Evolutionary conservation across 2,113 vertebrate species (phyloP), one percentile per base, ranked within the genome.

Genomic region (Myotis lucifugus): DNA sequence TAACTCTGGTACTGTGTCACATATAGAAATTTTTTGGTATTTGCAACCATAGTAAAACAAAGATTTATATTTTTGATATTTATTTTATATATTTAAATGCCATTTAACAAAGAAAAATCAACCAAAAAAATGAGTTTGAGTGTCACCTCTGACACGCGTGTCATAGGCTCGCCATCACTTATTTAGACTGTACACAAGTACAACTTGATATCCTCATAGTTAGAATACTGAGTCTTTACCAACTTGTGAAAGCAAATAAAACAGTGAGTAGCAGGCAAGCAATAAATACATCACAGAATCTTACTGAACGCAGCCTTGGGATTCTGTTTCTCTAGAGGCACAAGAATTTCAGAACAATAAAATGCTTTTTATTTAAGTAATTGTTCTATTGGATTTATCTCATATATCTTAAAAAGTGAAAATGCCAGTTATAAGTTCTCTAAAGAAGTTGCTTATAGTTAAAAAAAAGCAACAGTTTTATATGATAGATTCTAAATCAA

Each of bases 391-490:
- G 18, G 32, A 85, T 64, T 85, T 93, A 34, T 82, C 23, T 61
- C 37, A 95, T 78, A 86, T 84, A 84, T 93, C 84, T 88, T 40
- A 72, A 85, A 85, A 88, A 91, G 78, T 88, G 72, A 88, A 93
- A 95, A 85, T 91, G 13, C 7, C 59, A 66, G 10, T 78, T 91
- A 56, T 93, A 82, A 81, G 67, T 91, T 89, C 8, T 89, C 17
- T 50, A 32, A 88, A 82, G 42, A 91, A 78, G 25, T 67, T 89
- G 11, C 37, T 86, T 89, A 11, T 42, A 82, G 40, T 96, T 61
- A 95, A 85, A 67, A 64, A 1, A 46, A 64, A 32, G 34, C 10
- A 54, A 19, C 19, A 61, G 10, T 46, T 70, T 46, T 29, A 34
- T 64, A 21, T 59, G 77, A 82, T 66, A 66, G 73, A 76, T 90